A percentile compares a stretch with the other conserved stretches of the same genome.
phyloP scores from a whole-genome alignment of 1,140 invertebrate species.

The Drosophila simulans region DNA sequence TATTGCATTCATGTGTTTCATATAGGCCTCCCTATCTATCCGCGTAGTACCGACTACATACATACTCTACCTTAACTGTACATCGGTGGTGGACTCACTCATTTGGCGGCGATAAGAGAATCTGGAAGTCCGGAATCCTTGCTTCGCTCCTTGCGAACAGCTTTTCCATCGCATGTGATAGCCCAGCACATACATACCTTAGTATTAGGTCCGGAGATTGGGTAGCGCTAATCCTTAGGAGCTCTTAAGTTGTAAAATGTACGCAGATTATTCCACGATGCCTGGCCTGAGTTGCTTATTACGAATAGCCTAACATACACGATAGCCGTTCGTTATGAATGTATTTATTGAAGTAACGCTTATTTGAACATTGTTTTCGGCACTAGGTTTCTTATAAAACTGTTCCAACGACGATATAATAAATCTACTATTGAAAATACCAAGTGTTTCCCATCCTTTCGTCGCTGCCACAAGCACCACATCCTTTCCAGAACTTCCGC shows the following conservation, averaged over 20 bases:
- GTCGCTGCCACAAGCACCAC: background rate
- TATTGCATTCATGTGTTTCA: background rate
- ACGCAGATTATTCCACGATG: conserved; percentile 11
- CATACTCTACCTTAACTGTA: background rate
- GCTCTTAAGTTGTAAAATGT: conserved; percentile 3
- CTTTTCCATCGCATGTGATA: conserved; percentile 29
- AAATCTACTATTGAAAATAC: conserved; percentile 5
- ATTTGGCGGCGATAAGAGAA: background rate
- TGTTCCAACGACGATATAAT: conserved; percentile 11
- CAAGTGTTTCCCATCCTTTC: background rate
- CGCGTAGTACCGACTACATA: too few species aligned
- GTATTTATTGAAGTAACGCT: conserved; percentile 27
- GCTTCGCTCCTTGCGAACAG: conserved; percentile 5
- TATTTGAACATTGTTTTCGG: conserved; percentile 1
- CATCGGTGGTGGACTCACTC: background rate
- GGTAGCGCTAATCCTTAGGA: conserved; percentile 1
- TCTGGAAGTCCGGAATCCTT: background rate
- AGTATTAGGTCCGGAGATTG: conserved; percentile 20
- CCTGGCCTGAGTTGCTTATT: conserved; percentile 24
- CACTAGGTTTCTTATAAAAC: conserved; percentile 16
- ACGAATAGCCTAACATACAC: conserved; percentile 6
- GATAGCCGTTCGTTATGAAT: conserved; percentile 19
- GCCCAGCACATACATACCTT: conserved; percentile 8
- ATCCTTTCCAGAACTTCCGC: background rate
- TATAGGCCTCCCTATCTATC: background rate